A percentile compares a stretch with the other conserved stretches of the same genome.
Conservation (phyloP, 1,140 invertebrate genomes). For the Bombus sylvicola region DNA sequence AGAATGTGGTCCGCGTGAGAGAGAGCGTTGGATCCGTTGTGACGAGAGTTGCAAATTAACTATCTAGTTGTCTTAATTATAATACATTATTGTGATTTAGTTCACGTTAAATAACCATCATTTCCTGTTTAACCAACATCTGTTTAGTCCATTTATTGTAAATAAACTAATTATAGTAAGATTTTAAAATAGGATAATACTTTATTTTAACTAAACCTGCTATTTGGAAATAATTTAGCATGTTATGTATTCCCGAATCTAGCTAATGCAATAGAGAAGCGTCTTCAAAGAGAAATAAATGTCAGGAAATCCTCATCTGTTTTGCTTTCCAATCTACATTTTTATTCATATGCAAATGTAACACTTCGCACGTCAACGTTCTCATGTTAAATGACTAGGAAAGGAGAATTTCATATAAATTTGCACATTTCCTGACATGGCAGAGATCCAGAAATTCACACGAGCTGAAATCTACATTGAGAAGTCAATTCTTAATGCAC, state of each 20-base stretch:
- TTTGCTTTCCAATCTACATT: not conserved
- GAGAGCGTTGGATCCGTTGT: too few relatives aligned
- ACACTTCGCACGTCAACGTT: too few relatives aligned
- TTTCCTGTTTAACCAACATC: too few relatives aligned
- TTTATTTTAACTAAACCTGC: not conserved
- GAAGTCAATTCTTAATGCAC: not conserved
- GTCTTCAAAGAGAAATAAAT: not conserved
- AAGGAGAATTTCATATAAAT: not conserved
- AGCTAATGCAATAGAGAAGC: not conserved
- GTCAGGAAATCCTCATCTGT: not conserved
- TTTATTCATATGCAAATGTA: conserved; percentile 41
- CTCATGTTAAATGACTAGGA: not conserved
- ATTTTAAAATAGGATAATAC: not conserved
- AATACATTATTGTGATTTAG: too few relatives aligned
- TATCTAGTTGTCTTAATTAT: too few relatives aligned
- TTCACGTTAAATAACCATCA: too few relatives aligned
- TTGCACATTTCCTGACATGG: not conserved
- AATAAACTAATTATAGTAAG: too few relatives aligned
- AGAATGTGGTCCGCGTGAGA: too few relatives aligned
- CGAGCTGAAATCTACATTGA: not conserved
- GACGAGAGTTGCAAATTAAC: too few relatives aligned
- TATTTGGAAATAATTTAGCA: not conserved
- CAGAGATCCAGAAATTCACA: not conserved
- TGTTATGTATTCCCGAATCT: not conserved
- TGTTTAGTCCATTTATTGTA: too few relatives aligned